Evolutionary conservation across 1,140 invertebrate species (phyloP), one percentile per base, ranked within the genome.

Genomic region (Drosophila erecta): DNA sequence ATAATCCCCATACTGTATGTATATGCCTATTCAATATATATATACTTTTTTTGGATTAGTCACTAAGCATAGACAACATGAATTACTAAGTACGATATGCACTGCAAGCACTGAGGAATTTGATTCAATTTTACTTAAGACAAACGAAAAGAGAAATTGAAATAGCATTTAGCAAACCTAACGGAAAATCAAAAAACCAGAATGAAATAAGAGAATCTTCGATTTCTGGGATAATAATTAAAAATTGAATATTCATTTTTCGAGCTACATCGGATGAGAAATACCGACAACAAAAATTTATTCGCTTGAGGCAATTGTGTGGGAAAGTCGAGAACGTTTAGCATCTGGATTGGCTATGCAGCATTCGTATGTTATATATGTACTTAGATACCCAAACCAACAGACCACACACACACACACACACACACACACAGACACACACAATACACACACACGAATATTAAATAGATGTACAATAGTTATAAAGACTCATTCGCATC

Each of bases 31-130:
- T 22, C 58, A 24, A 55, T 20, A 43, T 60, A 38, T 44, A 53
- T 73, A 43, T 62, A 76, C 11, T 77, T 77, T 81, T 69, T 72
- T 79, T 64, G 43, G 56, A 74, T 65, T 47, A 66, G 57, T 64
- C 73, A 83, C 73, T 67, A 55, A 64, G 46, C 59, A 59, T 71
- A 71, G 72, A 76, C 44, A 79, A 79, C 59, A 79, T 67, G 44
- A 64, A 70, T 67, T 55, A 79, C 44, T 71, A 79, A 76, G 69
- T 89, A 86, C 69, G 76, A 86, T 90, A 87, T 87, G 90, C 90
- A 92, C 90, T 92, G 90, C 90, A 92, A 92, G 90, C 90, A 92
- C 90, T 92, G 90, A 92, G 90, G 90, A 92, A 92, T 92, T 92
- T 92, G 90, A 92, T 92, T 92, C 87, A 91, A 92, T 91, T 91